Conservation (phyloP, 2,888 invertebrate species). For the Rotaria macrura region DNA sequence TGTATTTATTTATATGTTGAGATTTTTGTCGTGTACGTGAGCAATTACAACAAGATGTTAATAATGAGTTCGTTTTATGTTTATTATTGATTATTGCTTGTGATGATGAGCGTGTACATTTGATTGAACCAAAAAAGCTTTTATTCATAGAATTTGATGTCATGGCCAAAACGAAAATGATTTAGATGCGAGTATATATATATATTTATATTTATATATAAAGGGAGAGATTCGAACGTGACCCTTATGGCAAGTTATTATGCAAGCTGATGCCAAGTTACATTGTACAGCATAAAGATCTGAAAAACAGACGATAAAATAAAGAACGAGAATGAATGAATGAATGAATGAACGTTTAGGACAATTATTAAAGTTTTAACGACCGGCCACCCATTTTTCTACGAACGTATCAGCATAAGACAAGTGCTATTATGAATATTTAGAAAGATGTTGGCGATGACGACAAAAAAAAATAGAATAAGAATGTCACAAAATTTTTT, state of each 20-base stretch:
- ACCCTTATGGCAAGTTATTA: neutral
- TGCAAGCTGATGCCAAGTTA: slow-evolving; percentile 8
- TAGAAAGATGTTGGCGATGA: neutral
- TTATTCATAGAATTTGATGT: neutral
- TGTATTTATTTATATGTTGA: neutral
- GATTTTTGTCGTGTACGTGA: neutral
- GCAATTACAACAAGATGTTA: neutral
- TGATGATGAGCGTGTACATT: neutral
- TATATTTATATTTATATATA: neutral
- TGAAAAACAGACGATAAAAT: neutral
- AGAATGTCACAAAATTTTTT: neutral
- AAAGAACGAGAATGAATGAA: neutral
- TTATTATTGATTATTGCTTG: neutral
- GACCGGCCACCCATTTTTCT: neutral
- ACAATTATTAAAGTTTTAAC: neutral
- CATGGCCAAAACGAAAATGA: neutral
- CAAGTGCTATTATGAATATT: neutral
- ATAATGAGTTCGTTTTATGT: neutral
- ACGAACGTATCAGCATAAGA: neutral
- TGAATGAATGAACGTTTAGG: neutral
- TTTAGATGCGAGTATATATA: neutral
- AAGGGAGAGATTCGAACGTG: neutral
- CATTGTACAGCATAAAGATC: neutral
- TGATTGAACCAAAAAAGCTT: neutral
- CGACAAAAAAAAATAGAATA: neutral